Base-by-base conservation (phyloP, 2,888 invertebrate genomes). In the Cantharis rustica region DNA sequence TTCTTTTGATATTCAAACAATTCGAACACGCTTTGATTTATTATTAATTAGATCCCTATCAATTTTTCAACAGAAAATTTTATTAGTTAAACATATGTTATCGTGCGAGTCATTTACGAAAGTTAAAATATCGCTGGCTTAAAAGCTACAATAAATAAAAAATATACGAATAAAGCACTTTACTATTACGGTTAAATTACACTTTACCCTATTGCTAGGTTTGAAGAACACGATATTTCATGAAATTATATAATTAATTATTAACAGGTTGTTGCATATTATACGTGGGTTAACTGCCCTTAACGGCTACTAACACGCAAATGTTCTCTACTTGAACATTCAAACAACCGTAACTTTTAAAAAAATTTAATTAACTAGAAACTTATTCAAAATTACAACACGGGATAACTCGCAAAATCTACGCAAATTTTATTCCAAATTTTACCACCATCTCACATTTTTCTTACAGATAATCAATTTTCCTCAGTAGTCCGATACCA, bases 201-300 rank as follows among this genome's bases (percentile, higher is more conserved):
- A n/a, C 69, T 75, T 23, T 72, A 62, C 81, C 78, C 77, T 76
- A 78, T 76, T 80, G 79, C 81, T 82, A 82, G 80, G 79, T 81
- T 83, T 83, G 81, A 78, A 79, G 79, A 80, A 82, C 84, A 84
- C 84, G 83, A 81, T 81, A 83, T 83, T 82, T 83, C 83, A 82
- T 85, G 84, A 84, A 86, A 87, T 87, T 86, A 85, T 82, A 82
- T 81, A 82, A 85, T 87, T 85, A 86, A 86, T 86, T 85, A 87
- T 87, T 86, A 80, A 85, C 83, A 79, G 83, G 83, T 83, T 84
- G 85, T 85, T 86, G 86, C 86, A 85, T 86, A 85, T 86, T 86
- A 84, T 82, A 84, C 84, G 80, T 82, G 86, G 87, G 87, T 87
- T 86, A 87, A 87, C 86, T 85, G 84, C 81, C 83, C 79, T 80